Base-by-base conservation (phyloP, 2,113 vertebrate species). In the Baryphthengus martii region DNA sequence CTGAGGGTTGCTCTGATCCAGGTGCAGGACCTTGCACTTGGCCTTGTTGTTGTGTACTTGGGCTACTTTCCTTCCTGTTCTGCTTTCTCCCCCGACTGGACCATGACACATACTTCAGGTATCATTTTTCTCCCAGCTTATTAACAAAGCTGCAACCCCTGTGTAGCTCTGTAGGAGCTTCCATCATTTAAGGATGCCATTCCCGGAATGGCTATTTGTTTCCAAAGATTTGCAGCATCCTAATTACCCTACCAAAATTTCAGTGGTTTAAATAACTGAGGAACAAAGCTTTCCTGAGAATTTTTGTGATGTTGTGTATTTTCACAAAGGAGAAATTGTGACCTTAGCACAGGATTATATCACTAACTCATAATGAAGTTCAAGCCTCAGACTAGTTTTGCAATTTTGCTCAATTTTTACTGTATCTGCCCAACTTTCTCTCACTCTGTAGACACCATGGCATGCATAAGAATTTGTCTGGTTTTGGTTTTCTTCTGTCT, bases 201-300 rank as follows among this genome's bases (percentile, higher is more conserved):
- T n/a, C 31, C 59, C 6, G 7, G 49, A 42, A 3, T 7, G 23
- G 19, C 0, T 0, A 28, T 44, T 40, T 67, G 33, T n/a, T 18
- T 66, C 42, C 35, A 40, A 39, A 0, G 0, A 13, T 82, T 35
- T 77, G 13, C 37, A 63, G 62, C 50, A 44, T 50, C 67, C 29
- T 7, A 25, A 58, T 61, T 5, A 11, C 35, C 23, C 17, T 29
- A 31, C 19, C 13, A n/a, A 6, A 14, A 47, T 12, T 63, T 55
- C 17, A 42, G 0, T 17, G 37, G 1, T 31, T 76, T 5, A 21
- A 78, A 33, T 8, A 42, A 1, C n/a, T 3, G 10, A 45, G 21
- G 9, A 61, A 10, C 6, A 29, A 85, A 24, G 8, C 3, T 61
- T 70, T 16, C 0, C 20, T 19, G 19, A 15, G 29, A 3, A 15